These are phyloP conservation scores for Labeo rohita DNA, from an alignment of 2,113 vertebrate genomes.

Conservation along the genomic window DNA sequence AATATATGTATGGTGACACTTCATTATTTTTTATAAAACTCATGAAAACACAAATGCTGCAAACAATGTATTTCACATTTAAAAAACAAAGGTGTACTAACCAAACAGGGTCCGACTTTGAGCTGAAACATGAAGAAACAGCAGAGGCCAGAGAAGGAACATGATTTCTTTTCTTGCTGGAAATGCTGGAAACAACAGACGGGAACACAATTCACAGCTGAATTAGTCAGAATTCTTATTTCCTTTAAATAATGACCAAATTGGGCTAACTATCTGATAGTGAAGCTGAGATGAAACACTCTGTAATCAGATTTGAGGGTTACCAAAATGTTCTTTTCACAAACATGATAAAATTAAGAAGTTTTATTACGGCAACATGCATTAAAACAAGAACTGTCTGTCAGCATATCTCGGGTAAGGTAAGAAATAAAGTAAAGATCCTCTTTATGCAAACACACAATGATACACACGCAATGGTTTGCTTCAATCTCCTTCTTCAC, in stretches of 20 bases:
- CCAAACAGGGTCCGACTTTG: background rate
- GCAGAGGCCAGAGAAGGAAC: background rate
- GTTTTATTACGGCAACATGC: background rate
- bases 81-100: background rate
- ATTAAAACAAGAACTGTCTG: background rate
- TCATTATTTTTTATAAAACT: background rate
- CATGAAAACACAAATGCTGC: background rate
- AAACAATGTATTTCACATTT: too few relatives aligned
- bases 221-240: background rate
- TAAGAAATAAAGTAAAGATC: background rate
- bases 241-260: background rate
- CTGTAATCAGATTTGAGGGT: too few relatives aligned
- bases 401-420: background rate
- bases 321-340: background rate
- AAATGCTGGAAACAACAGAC: too few relatives aligned
- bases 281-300: background rate
- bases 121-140: conserved; percentile 28
- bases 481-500: background rate
- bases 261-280: background rate
- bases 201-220: background rate
- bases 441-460: background rate
- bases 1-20: background rate
- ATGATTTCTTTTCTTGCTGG: background rate
- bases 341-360: background rate
- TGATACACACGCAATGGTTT: background rate